Conservation (phyloP, 2,113 vertebrate genomes). For the Silurus meridionalis region DNA sequence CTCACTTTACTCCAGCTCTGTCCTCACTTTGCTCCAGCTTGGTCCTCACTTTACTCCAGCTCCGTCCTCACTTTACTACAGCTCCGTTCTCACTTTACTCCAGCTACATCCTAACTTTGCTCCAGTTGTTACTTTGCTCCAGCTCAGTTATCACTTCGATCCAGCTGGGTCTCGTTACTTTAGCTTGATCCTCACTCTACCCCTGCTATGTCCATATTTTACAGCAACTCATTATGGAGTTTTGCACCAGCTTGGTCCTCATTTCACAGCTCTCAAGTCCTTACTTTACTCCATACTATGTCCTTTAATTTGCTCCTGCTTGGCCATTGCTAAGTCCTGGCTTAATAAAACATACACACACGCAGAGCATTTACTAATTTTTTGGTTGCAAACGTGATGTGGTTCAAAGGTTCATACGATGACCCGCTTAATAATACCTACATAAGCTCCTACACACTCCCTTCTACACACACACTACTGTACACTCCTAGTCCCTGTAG, state of each 20-base stretch:
- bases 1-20: not conserved
- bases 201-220: too few relatives aligned
- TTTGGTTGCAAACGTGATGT: too few relatives aligned
- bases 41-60: too few relatives aligned
- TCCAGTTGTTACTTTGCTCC: not conserved
- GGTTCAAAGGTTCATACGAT: not conserved
- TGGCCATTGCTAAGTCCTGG: too few relatives aligned
- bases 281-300: not conserved
- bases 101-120: too few relatives aligned
- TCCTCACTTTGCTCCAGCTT: not conserved
- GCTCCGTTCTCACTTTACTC: not conserved
- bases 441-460: not conserved
- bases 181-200: not conserved
- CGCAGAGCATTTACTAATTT: not conserved
- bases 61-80: too few relatives aligned
- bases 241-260: too few relatives aligned
- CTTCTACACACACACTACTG: not conserved
- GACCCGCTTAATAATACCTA: too few relatives aligned
- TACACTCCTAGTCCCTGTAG: not conserved
- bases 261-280: too few relatives aligned
- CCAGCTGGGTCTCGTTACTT: too few relatives aligned
- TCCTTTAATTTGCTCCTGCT: too few relatives aligned
- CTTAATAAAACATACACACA: not conserved
- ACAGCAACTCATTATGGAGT: too few relatives aligned
- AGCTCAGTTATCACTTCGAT: not conserved